Evolutionary conservation across 2,113 vertebrate species (phyloP).

Genomic region (Myocastor coypus): DNA sequence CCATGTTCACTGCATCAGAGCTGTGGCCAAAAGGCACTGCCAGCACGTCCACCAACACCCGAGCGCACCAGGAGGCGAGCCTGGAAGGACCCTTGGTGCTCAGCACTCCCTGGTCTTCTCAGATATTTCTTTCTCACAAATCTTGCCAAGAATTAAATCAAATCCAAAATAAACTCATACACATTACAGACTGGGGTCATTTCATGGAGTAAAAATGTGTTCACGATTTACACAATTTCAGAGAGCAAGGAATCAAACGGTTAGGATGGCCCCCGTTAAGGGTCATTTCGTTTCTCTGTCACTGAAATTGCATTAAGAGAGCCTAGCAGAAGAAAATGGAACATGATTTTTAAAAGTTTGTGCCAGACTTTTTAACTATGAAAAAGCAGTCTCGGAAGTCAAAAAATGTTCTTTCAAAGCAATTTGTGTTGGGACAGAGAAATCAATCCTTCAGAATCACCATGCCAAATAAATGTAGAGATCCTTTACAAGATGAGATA

Average conservation of each 20-base stretch:
- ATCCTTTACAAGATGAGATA: not conserved
- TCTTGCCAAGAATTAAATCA: constrained; percentile 61
- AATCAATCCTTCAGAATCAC: not conserved
- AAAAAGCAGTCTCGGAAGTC: not conserved
- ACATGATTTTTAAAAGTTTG: not conserved
- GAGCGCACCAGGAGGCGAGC: not conserved
- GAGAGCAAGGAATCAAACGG: not conserved
- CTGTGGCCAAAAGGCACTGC: constrained; percentile 16
- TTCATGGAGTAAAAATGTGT: not conserved
- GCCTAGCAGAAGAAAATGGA: not conserved
- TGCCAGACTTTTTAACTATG: not conserved
- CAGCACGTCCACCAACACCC: constrained; percentile 62
- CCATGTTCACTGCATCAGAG: not conserved
- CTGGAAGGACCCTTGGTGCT: not conserved
- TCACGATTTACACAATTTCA: not conserved
- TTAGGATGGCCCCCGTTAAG: not conserved
- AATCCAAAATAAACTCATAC: constrained; percentile 65
- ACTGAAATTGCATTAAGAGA: not conserved
- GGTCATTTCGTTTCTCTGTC: not conserved
- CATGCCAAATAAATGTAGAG: constrained; percentile 6
- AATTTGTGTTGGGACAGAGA: not conserved
- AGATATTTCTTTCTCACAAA: constrained; percentile 64
- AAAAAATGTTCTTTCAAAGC: constrained; percentile 20
- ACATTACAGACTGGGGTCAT: not conserved
- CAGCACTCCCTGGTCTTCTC: constrained; percentile 41